Evolutionary conservation across 1,140 invertebrate genomes (phyloP).

Genomic region (Aethina tumida): DNA sequence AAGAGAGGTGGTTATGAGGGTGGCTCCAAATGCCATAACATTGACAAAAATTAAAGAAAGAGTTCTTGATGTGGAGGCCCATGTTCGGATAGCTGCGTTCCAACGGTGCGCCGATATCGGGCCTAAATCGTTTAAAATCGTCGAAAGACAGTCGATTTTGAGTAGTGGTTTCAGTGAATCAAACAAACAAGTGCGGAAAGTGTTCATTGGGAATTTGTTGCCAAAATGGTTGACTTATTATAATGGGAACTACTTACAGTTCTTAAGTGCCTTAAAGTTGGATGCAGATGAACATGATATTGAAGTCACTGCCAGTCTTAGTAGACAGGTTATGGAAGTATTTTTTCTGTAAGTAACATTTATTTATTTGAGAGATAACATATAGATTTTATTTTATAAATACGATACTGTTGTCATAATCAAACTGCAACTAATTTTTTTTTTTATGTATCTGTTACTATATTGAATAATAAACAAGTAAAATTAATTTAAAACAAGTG

Average conservation of each 20-base stretch:
- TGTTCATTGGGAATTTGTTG: conserved; percentile 41
- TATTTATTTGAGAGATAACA: too few species aligned
- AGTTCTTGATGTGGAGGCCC: conserved; percentile 15
- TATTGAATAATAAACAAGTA: too few species aligned
- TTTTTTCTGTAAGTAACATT: conserved; percentile 37
- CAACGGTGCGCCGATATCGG: conserved; percentile 56
- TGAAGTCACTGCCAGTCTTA: conserved; percentile 29
- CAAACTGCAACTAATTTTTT: too few species aligned
- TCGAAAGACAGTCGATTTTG: conserved; percentile 53
- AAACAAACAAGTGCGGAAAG: conserved; percentile 41
- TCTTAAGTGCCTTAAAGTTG: conserved; percentile 52
- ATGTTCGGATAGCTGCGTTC: conserved; percentile 63
- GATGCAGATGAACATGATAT: conserved; percentile 43
- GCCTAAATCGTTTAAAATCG: conserved; percentile 57
- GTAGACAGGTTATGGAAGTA: conserved; percentile 36
- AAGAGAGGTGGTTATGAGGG: conserved; percentile 32
- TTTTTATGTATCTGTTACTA: too few species aligned
- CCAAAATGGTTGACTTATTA: conserved; percentile 55
- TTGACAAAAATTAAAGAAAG: conserved; percentile 25
- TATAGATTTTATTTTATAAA: too few species aligned
- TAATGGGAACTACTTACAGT: conserved; percentile 47
- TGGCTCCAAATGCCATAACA: conserved; percentile 36
- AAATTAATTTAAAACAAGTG: too few species aligned
- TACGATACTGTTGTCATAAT: too few species aligned
- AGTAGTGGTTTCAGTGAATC: conserved; percentile 56